Conservation (phyloP, 1,140 invertebrate species). For the Nasonia vitripennis region DNA sequence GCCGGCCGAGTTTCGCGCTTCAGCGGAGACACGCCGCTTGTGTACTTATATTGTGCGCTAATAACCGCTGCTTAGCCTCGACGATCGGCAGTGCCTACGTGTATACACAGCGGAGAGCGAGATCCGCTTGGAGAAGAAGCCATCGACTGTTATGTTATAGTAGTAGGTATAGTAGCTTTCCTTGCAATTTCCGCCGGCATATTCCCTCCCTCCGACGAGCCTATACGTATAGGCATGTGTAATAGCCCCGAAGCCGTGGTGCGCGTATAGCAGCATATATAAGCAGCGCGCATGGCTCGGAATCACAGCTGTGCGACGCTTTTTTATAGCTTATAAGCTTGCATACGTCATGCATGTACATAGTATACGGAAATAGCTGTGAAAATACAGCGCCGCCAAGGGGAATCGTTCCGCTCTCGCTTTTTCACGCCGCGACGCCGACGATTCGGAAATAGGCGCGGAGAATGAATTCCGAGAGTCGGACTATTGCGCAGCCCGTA, state of each 20-base stretch:
- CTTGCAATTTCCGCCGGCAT: background rate
- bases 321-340: background rate
- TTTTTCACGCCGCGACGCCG: background rate
- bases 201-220: background rate
- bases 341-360: background rate
- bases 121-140: background rate
- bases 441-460: background rate
- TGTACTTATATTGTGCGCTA: background rate
- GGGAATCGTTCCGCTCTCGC: background rate
- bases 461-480: background rate
- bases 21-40: background rate
- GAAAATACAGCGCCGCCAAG: background rate
- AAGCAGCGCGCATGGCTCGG: too few species aligned
- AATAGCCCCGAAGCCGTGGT: background rate
- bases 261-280: too few species aligned
- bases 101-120: background rate
- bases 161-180: background rate
- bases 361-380: too few species aligned
- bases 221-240: background rate
- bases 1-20: background rate
- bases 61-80: background rate
- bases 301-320: too few species aligned
- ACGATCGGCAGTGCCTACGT: background rate
- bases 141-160: background rate
- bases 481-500: too few species aligned